Evolutionary conservation across 2,888 invertebrate genomes (phyloP).

Genomic region (Chymomyza fuscimana): DNA sequence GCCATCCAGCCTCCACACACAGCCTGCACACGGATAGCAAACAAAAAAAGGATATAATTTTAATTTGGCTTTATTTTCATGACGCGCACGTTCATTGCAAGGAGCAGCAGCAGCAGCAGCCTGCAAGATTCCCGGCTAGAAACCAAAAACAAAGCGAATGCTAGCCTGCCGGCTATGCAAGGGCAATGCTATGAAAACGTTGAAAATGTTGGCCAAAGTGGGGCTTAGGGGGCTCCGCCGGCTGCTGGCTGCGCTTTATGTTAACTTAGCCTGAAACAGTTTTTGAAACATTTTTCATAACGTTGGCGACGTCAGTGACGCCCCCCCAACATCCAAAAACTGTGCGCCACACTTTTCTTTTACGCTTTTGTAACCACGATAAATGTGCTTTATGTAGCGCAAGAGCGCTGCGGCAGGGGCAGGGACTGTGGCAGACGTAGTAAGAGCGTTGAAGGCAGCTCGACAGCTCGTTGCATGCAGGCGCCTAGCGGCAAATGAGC

Average conservation of each 20-base stretch:
- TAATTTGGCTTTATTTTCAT: slow-evolving; percentile 72
- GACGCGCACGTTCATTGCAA: slow-evolving; percentile 49
- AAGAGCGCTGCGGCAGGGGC: not conserved
- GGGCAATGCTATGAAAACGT: slow-evolving; percentile 19
- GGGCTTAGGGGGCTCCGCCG: not conserved
- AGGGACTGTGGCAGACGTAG: not conserved
- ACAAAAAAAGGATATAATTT: slow-evolving; percentile 61
- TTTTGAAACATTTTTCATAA: slow-evolving; percentile 68
- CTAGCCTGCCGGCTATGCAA: slow-evolving; percentile 14
- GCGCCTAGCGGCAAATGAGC: slow-evolving; percentile 7
- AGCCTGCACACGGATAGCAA: slow-evolving; percentile 5
- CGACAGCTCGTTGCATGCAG: slow-evolving; percentile 21
- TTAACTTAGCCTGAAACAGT: slow-evolving; percentile 73
- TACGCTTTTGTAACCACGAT: slow-evolving; percentile 74
- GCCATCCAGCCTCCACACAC: slow-evolving; percentile 6
- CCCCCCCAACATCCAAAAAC: slow-evolving; percentile 22
- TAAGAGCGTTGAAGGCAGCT: slow-evolving; percentile 3
- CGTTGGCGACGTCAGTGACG: slow-evolving; percentile 12
- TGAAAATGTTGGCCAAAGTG: not conserved
- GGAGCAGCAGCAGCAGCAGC: not conserved
- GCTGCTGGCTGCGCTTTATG: slow-evolving; percentile 51
- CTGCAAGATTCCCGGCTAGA: slow-evolving; percentile 18
- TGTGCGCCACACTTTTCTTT: slow-evolving; percentile 65
- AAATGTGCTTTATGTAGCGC: slow-evolving; percentile 71
- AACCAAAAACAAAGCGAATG: slow-evolving; percentile 32